Evolutionary conservation across 2,797 vertebrate genomes (phyloP).

Genomic region (Knipowitschia caucasica): DNA sequence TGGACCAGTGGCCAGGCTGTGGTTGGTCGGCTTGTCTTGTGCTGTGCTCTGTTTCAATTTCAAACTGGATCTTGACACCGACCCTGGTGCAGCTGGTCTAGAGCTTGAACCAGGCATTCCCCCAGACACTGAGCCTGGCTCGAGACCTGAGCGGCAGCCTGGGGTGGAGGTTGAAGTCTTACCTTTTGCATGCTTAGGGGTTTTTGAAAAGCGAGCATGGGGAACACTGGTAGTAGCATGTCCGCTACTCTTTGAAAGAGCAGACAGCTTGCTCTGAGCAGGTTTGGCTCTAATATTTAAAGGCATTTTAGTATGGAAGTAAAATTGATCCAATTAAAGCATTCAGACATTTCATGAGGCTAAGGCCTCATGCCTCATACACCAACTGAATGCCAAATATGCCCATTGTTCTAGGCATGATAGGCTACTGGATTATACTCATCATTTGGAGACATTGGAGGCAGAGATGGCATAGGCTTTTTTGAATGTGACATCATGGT

Average conservation of each 20-base stretch:
- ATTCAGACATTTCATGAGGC: not conserved
- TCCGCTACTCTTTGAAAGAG: conserved; percentile 81
- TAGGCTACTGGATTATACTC: conserved; percentile 36
- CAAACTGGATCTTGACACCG: conserved; percentile 22
- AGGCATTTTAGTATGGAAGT: conserved; percentile 49
- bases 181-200: conserved; percentile 84
- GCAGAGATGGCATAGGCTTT: conserved; percentile 38
- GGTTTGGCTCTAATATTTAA: conserved; percentile 67
- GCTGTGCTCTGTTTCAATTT: conserved; percentile 41
- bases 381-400: conserved; percentile 16
- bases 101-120: conserved; percentile 35
- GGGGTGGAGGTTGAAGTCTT: conserved; percentile 77
- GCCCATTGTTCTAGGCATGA: conserved; percentile 27
- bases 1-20: conserved; percentile 62
- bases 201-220: conserved; percentile 84
- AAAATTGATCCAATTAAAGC: not conserved
- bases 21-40: conserved; percentile 59
- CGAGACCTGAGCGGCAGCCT: conserved; percentile 82
- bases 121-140: conserved; percentile 69
- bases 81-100: conserved; percentile 40
- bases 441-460: conserved; percentile 25
- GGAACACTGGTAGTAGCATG: conserved; percentile 81
- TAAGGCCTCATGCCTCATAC: conserved; percentile 50
- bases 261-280: conserved; percentile 76
- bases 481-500: conserved; percentile 52